Percentiles rank a stretch among this genome's conserved stretches.
Evolutionary conservation across 1,140 invertebrate genomes (phyloP).

Genomic region (Copidosoma floridanum): DNA sequence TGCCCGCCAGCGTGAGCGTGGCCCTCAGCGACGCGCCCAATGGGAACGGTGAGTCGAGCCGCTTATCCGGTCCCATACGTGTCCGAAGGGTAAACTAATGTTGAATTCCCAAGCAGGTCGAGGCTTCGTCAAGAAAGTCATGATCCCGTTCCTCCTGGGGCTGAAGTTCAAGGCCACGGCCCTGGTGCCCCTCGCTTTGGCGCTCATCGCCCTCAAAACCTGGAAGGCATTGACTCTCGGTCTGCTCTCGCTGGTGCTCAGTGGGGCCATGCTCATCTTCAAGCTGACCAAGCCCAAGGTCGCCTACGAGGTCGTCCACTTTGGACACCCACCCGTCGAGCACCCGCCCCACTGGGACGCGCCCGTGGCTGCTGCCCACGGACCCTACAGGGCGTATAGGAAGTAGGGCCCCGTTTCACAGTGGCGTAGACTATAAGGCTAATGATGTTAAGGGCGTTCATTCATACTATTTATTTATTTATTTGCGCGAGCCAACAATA

Average conservation of each 20-base stretch:
- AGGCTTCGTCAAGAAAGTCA: slow-evolving; percentile 78
- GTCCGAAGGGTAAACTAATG: too few species aligned
- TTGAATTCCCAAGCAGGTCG: slow-evolving; percentile 60
- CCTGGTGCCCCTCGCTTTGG: slow-evolving; percentile 73
- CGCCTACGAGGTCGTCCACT: slow-evolving; percentile 78
- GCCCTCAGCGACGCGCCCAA: slow-evolving; percentile 64
- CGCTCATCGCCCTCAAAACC: slow-evolving; percentile 79
- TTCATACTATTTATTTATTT: slow-evolving; percentile 13
- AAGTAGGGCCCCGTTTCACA: neutral
- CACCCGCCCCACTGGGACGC: slow-evolving; percentile 66
- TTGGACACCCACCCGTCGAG: slow-evolving; percentile 75
- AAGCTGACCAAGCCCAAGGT: slow-evolving; percentile 82
- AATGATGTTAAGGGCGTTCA: neutral
- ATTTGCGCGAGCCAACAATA: neutral
- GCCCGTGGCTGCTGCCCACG: slow-evolving; percentile 63
- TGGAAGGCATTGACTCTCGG: slow-evolving; percentile 84
- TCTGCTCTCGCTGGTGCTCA: slow-evolving; percentile 77
- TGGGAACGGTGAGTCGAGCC: slow-evolving; percentile 58
- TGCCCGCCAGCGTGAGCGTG: slow-evolving; percentile 67
- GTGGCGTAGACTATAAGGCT: too few species aligned
- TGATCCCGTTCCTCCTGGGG: slow-evolving; percentile 79
- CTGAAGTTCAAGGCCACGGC: slow-evolving; percentile 82
- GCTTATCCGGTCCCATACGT: slow-evolving; percentile 6
- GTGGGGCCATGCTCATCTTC: slow-evolving; percentile 79
- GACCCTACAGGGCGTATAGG: slow-evolving; percentile 48